phyloP scores from a whole-genome alignment of 2,113 vertebrate genomes.

The Brienomyrus brachyistius region DNA sequence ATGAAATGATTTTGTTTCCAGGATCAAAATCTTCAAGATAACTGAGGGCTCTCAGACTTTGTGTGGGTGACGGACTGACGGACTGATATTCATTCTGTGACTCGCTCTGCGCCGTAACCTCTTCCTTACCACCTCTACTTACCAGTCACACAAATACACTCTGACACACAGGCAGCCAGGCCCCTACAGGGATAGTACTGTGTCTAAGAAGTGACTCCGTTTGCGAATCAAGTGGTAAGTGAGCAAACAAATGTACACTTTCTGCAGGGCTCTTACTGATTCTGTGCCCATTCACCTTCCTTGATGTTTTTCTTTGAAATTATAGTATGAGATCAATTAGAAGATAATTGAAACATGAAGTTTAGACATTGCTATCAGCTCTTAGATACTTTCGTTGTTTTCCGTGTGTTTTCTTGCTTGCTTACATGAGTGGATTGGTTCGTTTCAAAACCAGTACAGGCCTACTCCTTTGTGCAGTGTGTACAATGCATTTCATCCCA shows the following conservation, averaged over 20 bases:
- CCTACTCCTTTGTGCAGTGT: background rate
- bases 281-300: background rate
- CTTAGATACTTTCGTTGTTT: background rate
- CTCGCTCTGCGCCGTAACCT: background rate
- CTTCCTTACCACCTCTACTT: background rate
- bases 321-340: background rate
- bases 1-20: conserved; percentile 45
- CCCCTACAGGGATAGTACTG: background rate
- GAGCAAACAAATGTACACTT: background rate
- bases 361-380: background rate
- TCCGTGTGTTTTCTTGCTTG: background rate
- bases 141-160: background rate
- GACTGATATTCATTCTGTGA: conserved; percentile 14
- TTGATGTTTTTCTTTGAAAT: background rate
- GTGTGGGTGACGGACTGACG: conserved; percentile 28
- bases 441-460: background rate
- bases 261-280: background rate
- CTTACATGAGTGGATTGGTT: background rate
- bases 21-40: conserved; percentile 46
- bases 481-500: background rate
- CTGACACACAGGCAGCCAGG: background rate
- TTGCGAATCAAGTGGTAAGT: conserved; percentile 7
- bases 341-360: background rate
- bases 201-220: background rate
- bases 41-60: conserved; percentile 7